Conservation (phyloP, 2,113 vertebrate genomes). For the Trogon melanurus region DNA sequence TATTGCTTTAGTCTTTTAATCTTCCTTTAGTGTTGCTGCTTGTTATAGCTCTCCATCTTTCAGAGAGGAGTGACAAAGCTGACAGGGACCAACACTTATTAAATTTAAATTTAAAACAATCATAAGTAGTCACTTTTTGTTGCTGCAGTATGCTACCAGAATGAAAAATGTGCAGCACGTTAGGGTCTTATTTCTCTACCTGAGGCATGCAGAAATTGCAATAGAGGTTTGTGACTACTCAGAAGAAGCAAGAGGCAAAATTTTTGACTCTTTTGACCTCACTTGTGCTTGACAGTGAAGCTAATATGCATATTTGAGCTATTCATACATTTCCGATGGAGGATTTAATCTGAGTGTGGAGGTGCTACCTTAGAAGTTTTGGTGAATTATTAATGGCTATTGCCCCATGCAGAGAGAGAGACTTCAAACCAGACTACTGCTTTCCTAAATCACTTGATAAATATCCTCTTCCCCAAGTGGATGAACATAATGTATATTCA, state of each 20-base stretch:
- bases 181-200: background rate
- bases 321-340: background rate
- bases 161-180: background rate
- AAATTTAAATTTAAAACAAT: constrained; percentile 28
- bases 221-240: background rate
- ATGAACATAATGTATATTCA: background rate
- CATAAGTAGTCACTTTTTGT: background rate
- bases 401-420: background rate
- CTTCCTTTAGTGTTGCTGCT: constrained; percentile 18
- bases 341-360: background rate
- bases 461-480: background rate
- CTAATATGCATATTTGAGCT: background rate
- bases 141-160: background rate
- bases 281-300: background rate
- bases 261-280: background rate
- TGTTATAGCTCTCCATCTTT: constrained; percentile 45
- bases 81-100: background rate
- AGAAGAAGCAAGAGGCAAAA: background rate
- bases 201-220: background rate
- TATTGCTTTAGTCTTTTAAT: constrained; percentile 47
- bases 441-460: background rate
- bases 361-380: background rate
- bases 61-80: background rate
- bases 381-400: background rate
- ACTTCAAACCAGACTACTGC: background rate